Conservation (phyloP, 2,113 vertebrate species). For the Proteles cristata region DNA sequence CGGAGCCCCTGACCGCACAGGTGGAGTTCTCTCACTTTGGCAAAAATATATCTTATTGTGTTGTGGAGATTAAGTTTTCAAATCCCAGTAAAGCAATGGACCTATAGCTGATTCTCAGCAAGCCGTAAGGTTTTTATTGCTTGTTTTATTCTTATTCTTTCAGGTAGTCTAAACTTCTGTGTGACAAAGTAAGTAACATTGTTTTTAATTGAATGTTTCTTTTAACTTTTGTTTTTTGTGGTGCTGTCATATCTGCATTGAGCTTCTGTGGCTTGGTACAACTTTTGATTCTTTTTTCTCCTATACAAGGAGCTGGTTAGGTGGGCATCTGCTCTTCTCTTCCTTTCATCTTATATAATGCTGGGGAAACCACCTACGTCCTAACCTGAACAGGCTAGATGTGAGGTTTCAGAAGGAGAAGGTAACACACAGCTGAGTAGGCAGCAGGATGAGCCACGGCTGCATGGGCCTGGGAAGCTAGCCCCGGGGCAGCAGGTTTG, state of each 20-base stretch:
- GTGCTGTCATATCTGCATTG: not conserved
- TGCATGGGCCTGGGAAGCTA: not conserved
- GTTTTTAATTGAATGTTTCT: not conserved
- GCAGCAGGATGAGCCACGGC: too few relatives aligned
- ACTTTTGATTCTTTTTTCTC: not conserved
- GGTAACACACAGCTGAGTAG: not conserved
- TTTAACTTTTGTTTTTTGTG: not conserved
- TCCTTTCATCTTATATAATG: not conserved
- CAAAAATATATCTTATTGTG: not conserved
- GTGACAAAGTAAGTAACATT: not conserved
- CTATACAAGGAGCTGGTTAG: not conserved
- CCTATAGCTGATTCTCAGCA: not conserved
- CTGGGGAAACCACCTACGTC: not conserved
- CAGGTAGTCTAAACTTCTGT: not conserved
- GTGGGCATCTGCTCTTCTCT: not conserved
- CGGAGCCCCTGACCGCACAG: not conserved
- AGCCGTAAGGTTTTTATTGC: not conserved
- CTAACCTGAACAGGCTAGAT: not conserved
- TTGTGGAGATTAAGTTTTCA: not conserved
- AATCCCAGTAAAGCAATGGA: not conserved
- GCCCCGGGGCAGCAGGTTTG: accelerated
- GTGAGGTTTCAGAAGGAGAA: not conserved
- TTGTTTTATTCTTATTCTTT: constrained; percentile 12
- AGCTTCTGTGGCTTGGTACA: not conserved
- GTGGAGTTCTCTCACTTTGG: not conserved